Conservation (phyloP, 2,797 vertebrate species). For the Chaetophractus vellerosus region DNA sequence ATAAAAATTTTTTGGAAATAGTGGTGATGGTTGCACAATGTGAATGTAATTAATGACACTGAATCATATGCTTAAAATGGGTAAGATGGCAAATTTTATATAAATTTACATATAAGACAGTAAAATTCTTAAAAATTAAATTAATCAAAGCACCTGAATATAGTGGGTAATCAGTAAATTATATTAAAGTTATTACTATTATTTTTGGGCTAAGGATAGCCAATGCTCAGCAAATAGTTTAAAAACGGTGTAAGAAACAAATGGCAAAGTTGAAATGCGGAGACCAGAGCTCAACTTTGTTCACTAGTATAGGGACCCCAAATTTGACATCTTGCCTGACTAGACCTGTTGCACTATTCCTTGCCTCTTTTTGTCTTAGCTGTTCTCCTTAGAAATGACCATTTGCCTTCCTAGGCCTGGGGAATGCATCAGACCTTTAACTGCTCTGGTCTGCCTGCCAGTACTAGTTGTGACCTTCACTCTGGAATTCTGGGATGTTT, state of each 20-base stretch:
- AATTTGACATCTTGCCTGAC: not conserved
- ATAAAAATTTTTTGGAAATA: too few species aligned
- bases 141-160: not conserved
- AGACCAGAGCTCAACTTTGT: not conserved
- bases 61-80: too few species aligned
- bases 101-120: too few species aligned
- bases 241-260: not conserved
- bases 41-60: too few species aligned
- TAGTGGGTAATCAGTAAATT: not conserved
- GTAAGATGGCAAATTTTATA: too few species aligned
- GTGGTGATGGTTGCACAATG: too few species aligned
- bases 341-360: not conserved
- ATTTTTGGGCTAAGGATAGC: not conserved
- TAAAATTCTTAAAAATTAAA: not conserved
- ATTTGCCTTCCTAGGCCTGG: not conserved
- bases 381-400: not conserved
- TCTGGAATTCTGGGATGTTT: not conserved
- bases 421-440: not conserved
- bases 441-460: not conserved
- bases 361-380: not conserved
- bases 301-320: not conserved
- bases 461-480: not conserved
- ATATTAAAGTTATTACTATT: not conserved
- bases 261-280: not conserved
- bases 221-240: not conserved